Conservation (phyloP, 2,888 invertebrate genomes). For the Ornithoptera priamus region DNA sequence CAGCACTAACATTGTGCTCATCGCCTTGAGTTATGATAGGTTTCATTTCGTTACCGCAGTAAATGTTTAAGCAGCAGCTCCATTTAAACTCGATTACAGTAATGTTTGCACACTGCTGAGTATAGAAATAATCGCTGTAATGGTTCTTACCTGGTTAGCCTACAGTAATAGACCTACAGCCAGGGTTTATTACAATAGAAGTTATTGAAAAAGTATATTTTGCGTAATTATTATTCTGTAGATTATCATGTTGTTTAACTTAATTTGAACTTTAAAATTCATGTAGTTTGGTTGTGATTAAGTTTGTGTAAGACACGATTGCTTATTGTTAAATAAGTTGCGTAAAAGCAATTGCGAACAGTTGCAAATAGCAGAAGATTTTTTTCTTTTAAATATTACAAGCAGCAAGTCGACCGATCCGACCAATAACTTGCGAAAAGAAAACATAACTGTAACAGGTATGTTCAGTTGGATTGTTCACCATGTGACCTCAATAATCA, state of each 20-base stretch:
- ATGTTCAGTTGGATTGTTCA: constrained; percentile 27
- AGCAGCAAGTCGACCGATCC: constrained; percentile 22
- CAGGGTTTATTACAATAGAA: too few species aligned
- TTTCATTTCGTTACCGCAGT: too few species aligned
- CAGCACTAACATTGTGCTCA: too few species aligned
- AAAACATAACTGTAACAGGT: constrained; percentile 31
- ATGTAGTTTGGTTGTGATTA: background rate
- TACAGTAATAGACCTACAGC: too few species aligned
- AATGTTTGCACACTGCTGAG: too few species aligned
- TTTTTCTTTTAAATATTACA: constrained; percentile 13
- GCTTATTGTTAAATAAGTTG: constrained; percentile 4
- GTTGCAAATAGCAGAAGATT: constrained; percentile 12
- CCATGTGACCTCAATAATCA: constrained; percentile 22
- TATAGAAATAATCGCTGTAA: too few species aligned
- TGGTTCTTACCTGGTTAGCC: too few species aligned
- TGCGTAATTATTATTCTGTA: too few species aligned
- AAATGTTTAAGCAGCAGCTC: too few species aligned
- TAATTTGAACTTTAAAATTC: background rate
- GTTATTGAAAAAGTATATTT: too few species aligned
- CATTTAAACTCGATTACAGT: too few species aligned
- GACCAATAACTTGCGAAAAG: constrained; percentile 31
- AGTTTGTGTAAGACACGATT: background rate
- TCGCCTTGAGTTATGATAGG: too few species aligned
- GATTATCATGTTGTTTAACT: background rate
- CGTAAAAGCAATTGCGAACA: constrained; percentile 9